A percentile compares a stretch with the other conserved stretches of the same genome.
These are phyloP conservation scores for Smutsia gigantea DNA, from an alignment of 2,797 vertebrate species.

Conservation along the genomic window DNA sequence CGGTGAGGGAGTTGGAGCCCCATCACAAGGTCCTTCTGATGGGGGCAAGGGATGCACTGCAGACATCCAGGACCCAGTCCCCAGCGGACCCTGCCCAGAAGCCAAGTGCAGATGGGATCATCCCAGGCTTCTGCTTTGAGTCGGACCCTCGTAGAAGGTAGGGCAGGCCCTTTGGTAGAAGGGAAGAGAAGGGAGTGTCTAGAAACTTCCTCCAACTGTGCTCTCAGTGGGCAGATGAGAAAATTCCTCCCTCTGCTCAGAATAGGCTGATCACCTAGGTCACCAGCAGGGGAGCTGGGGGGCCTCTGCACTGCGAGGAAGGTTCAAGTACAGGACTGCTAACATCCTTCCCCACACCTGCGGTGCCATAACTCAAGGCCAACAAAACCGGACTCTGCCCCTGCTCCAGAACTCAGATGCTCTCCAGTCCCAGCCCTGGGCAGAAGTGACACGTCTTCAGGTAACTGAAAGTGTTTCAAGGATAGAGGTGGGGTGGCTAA, in stretches of 20 bases:
- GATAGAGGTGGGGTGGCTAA: background rate
- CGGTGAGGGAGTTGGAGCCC: conserved; percentile 30
- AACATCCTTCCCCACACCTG: background rate
- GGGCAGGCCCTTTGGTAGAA: background rate
- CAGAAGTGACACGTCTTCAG: background rate
- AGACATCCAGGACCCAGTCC: conserved; percentile 52
- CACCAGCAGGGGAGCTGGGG: background rate
- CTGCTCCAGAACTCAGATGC: accelerated
- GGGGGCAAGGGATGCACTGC: conserved; percentile 12
- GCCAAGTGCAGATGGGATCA: conserved; percentile 10
- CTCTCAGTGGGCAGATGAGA: background rate
- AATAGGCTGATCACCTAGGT: background rate
- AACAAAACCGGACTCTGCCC: too few relatives aligned
- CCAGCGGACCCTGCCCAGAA: conserved; percentile 59
- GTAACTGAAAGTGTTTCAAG: background rate
- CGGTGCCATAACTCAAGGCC: background rate
- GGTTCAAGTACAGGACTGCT: background rate
- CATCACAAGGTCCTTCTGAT: conserved; percentile 65
- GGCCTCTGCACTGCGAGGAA: background rate
- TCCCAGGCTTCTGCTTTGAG: background rate
- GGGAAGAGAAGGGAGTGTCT: background rate
- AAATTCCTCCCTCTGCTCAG: background rate
- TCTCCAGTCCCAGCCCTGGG: background rate
- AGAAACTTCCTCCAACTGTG: background rate
- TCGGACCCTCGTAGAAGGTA: background rate